Evolutionary conservation across 2,888 invertebrate species (phyloP).

Genomic region (Erynnis tages): DNA sequence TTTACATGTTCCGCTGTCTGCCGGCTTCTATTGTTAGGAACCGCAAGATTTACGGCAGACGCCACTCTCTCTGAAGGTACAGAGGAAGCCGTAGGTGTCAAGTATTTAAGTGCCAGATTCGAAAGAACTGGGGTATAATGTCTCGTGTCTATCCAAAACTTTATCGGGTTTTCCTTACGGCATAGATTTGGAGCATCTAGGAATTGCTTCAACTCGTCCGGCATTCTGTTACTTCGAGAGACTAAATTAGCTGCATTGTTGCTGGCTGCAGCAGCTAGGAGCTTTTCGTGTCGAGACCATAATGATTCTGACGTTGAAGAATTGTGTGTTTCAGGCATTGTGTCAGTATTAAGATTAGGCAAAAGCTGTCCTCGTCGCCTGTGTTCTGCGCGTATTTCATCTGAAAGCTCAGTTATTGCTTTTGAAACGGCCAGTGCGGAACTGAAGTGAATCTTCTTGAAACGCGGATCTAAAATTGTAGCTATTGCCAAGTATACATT

Average conservation of each 20-base stretch:
- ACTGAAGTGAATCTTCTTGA: constrained; percentile 15
- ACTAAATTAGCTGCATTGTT: not conserved
- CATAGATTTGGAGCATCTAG: constrained; percentile 35
- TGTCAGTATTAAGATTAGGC: constrained; percentile 16
- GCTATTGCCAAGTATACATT: constrained; percentile 17
- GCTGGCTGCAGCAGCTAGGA: not conserved
- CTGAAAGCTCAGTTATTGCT: constrained; percentile 6
- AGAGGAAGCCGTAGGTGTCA: constrained; percentile 34
- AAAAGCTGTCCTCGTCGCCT: constrained; percentile 30
- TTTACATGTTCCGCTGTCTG: constrained; percentile 37
- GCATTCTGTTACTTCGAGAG: constrained; percentile 28
- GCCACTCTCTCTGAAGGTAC: constrained; percentile 38
- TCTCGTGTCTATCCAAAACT: constrained; percentile 30
- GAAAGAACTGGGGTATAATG: constrained; percentile 33
- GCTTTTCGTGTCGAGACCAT: constrained; percentile 18
- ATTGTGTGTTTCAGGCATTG: constrained; percentile 16
- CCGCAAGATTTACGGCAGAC: constrained; percentile 28
- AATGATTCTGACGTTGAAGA: constrained; percentile 23
- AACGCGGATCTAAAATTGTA: constrained; percentile 25
- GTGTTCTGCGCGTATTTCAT: constrained; percentile 26
- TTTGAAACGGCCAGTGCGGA: constrained; percentile 20
- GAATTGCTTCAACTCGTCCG: constrained; percentile 40
- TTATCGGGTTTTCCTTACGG: constrained; percentile 31
- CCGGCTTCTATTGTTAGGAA: constrained; percentile 31
- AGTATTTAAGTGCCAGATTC: constrained; percentile 37